phyloP scores from a whole-genome alignment of 2,888 invertebrate species.

The Holacanthella duospinosa region DNA sequence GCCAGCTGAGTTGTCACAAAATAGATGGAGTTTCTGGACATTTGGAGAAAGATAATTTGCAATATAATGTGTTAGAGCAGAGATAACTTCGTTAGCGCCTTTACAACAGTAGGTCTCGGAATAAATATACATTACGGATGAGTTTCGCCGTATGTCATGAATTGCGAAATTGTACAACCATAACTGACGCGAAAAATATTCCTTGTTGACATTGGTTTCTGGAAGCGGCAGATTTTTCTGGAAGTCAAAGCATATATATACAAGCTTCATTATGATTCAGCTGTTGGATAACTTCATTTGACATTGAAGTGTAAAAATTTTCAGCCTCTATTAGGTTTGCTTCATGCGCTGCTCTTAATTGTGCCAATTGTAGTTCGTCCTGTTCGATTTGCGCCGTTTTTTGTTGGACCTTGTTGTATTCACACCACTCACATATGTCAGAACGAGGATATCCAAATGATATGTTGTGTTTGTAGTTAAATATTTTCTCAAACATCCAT shows the following conservation, averaged over 20 bases:
- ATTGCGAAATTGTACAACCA: constrained; percentile 21
- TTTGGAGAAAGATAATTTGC: neutral
- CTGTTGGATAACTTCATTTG: neutral
- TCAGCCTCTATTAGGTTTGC: neutral
- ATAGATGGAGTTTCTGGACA: constrained; percentile 2
- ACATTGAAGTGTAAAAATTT: constrained; percentile 6
- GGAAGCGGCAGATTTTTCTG: constrained; percentile 20
- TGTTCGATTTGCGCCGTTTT: neutral
- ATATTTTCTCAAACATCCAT: constrained; percentile 6
- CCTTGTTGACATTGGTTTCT: constrained; percentile 13
- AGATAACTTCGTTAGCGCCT: constrained; percentile 15
- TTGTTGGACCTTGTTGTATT: neutral
- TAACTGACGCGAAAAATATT: constrained; percentile 16
- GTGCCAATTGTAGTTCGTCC: neutral
- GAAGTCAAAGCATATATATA: constrained; percentile 18
- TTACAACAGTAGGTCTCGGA: constrained; percentile 11
- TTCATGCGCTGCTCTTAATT: neutral
- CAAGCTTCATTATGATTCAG: neutral
- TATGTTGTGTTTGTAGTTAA: constrained; percentile 15
- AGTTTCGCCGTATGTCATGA: constrained; percentile 5
- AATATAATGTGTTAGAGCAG: constrained; percentile 4
- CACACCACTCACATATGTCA: constrained; percentile 14
- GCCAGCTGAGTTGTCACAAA: constrained; percentile 12
- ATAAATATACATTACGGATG: constrained; percentile 12
- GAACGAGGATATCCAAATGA: constrained; percentile 10